Conservation (phyloP, 1,140 invertebrate species). For the Dermatophagoides farinae region DNA sequence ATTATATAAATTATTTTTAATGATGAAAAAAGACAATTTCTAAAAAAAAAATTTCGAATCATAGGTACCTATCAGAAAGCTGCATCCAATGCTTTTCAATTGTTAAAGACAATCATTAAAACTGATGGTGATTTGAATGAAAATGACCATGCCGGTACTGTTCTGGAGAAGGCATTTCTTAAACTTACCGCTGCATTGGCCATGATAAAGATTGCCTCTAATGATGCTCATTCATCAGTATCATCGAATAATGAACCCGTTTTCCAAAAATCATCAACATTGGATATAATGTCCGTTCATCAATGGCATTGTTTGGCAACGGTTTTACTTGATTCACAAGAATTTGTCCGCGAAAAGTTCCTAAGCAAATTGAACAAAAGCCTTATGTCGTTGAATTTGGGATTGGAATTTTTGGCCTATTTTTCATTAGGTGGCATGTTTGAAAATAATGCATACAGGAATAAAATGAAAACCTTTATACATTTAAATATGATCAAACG, state of each 20-base stretch:
- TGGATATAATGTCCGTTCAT: slow-evolving; percentile 10
- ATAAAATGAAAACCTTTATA: slow-evolving; percentile 30
- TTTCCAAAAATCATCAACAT: slow-evolving; percentile 6
- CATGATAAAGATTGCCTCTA: slow-evolving; percentile 50
- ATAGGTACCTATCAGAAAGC: slow-evolving; percentile 12
- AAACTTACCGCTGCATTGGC: slow-evolving; percentile 72
- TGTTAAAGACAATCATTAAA: slow-evolving; percentile 68
- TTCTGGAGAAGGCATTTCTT: slow-evolving; percentile 66
- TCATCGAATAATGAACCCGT: slow-evolving; percentile 10
- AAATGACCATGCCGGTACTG: slow-evolving; percentile 30
- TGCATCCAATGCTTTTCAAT: slow-evolving; percentile 48
- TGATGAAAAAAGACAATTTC: not conserved
- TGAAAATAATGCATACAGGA: slow-evolving; percentile 13
- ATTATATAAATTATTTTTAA: not conserved
- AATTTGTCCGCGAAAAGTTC: slow-evolving; percentile 59
- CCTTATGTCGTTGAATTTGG: slow-evolving; percentile 40
- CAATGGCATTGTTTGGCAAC: slow-evolving; percentile 16
- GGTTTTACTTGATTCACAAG: slow-evolving; percentile 10
- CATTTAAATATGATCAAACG: slow-evolving; percentile 64
- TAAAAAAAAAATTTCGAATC: no score
- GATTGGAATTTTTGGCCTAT: slow-evolving; percentile 89
- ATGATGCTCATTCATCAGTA: slow-evolving; percentile 13
- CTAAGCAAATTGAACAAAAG: slow-evolving; percentile 68
- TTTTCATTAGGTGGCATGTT: slow-evolving; percentile 52
- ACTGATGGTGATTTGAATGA: slow-evolving; percentile 63